Conservation (phyloP, 2,888 invertebrate species). For the Drosophila kuntzei region DNA sequence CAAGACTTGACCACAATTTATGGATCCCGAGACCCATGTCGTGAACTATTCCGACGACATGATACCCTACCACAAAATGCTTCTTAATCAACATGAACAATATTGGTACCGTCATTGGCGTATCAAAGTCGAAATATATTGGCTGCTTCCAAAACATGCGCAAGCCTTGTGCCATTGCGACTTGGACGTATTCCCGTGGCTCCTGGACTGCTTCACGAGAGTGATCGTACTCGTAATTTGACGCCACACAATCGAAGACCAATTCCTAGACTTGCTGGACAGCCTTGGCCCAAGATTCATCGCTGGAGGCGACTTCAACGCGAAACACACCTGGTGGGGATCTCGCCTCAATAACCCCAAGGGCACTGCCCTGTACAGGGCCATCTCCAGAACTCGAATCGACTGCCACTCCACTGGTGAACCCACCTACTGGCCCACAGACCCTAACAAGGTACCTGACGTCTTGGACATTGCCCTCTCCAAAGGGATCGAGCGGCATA, state of each 20-base stretch:
- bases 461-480: background rate
- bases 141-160: too few relatives aligned
- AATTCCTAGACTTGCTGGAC: background rate
- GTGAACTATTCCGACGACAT: too few relatives aligned
- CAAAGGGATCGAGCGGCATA: conserved; percentile 5
- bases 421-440: background rate
- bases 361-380: background rate
- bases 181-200: too few relatives aligned
- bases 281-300: background rate
- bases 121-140: too few relatives aligned
- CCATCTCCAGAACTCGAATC: background rate
- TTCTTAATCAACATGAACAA: too few relatives aligned
- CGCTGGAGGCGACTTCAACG: background rate
- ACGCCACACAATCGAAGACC: background rate
- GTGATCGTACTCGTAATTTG: too few relatives aligned
- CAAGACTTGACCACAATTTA: too few relatives aligned
- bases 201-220: too few relatives aligned
- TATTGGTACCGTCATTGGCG: too few relatives aligned
- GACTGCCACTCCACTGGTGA: conserved; percentile 3
- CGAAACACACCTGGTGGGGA: conserved; percentile 4
- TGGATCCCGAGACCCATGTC: too few relatives aligned
- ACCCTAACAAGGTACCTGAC: background rate
- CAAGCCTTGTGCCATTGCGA: too few relatives aligned
- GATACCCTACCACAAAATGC: too few relatives aligned
- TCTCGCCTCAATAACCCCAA: background rate